Conservation (phyloP, 2,888 invertebrate species). For the Trilocha varians region DNA sequence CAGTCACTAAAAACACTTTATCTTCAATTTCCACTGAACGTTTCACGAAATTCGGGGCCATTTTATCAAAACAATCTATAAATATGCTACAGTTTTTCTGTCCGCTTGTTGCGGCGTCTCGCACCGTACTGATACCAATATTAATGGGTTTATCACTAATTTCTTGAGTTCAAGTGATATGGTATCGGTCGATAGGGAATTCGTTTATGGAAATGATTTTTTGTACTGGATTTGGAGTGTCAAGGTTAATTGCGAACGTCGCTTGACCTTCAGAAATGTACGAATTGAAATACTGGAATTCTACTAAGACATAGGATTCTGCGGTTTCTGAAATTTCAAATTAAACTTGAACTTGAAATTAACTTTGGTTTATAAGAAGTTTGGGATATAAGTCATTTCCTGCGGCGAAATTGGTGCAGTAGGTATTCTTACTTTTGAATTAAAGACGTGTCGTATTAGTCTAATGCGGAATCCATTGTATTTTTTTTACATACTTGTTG, state of each 20-base stretch:
- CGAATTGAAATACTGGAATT: too few relatives aligned
- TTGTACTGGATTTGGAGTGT: neutral
- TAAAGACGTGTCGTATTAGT: too few relatives aligned
- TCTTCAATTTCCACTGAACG: conserved; percentile 29
- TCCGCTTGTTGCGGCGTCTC: neutral
- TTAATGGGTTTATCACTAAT: conserved; percentile 1
- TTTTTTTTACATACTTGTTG: too few relatives aligned
- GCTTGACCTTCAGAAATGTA: too few relatives aligned
- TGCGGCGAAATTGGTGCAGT: too few relatives aligned
- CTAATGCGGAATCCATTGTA: too few relatives aligned
- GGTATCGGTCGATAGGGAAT: neutral
- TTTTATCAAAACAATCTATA: conserved; percentile 9
- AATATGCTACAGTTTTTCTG: neutral
- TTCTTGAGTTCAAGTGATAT: neutral
- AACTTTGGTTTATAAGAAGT: too few relatives aligned
- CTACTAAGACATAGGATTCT: neutral
- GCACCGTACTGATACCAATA: neutral
- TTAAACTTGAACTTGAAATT: too few relatives aligned
- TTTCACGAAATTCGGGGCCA: conserved; percentile 22
- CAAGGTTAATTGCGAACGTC: neutral
- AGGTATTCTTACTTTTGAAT: too few relatives aligned
- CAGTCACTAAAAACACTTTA: conserved; percentile 56
- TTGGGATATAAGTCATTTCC: too few relatives aligned
- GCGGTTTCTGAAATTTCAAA: neutral
- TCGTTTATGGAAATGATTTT: neutral